phyloP scores from a whole-genome alignment of 2,797 vertebrate species.

The Pampus argenteus region DNA sequence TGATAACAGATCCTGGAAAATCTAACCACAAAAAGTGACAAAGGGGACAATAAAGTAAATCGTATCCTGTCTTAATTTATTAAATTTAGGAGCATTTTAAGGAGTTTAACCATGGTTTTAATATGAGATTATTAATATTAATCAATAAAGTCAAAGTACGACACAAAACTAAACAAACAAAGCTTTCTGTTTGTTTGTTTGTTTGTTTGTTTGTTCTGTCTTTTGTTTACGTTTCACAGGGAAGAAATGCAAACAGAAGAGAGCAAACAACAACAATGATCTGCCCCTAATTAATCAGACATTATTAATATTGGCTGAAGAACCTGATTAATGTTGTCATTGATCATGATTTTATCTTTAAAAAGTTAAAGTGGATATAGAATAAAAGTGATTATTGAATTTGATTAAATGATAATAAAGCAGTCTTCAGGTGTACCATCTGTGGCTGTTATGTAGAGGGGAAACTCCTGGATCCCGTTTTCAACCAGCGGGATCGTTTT shows the following conservation, averaged over 20 bases:
- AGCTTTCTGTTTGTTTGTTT: too few relatives aligned
- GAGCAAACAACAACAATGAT: neutral
- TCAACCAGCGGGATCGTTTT: conserved; percentile 71
- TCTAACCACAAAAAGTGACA: too few relatives aligned
- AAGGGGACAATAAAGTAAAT: too few relatives aligned
- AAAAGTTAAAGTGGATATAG: neutral
- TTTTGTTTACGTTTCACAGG: neutral
- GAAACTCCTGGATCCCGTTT: conserved; percentile 72
- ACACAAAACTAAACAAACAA: neutral
- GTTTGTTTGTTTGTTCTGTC: too few relatives aligned
- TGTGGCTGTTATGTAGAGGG: conserved; percentile 81
- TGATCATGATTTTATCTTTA: neutral
- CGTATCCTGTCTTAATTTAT: too few relatives aligned
- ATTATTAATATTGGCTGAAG: neutral
- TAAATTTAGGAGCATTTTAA: neutral
- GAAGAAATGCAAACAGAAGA: neutral
- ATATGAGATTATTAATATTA: neutral
- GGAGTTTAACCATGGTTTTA: neutral
- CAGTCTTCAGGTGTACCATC: conserved; percentile 76
- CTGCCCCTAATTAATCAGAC: neutral
- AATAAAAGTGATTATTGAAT: neutral
- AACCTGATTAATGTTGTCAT: neutral
- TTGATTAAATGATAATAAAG: neutral
- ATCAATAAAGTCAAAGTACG: neutral
- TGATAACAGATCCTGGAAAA: too few relatives aligned